Evolutionary conservation across 2,888 invertebrate genomes (phyloP).

Genomic region (Cheilosia scutellata): DNA sequence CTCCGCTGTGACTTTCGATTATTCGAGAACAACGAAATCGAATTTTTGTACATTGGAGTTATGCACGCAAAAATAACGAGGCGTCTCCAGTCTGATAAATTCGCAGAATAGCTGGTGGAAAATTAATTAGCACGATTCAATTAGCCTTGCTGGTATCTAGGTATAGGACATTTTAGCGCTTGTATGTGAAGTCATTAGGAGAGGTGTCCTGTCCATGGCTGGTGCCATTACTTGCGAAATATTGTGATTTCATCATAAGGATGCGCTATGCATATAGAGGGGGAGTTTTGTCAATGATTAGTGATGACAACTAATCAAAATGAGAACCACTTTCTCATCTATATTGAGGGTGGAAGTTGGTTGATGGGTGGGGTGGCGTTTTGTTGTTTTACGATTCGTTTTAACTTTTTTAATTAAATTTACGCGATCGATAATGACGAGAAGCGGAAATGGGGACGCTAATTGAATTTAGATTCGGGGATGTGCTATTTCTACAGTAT

Average conservation of each 20-base stretch:
- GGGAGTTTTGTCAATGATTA: not conserved
- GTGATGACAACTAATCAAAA: too few relatives aligned
- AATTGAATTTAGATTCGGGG: too few relatives aligned
- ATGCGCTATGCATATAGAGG: not conserved
- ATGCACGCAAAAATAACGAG: not conserved
- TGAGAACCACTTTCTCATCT: too few relatives aligned
- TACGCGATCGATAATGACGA: too few relatives aligned
- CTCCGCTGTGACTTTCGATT: constrained; percentile 16
- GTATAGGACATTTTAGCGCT: not conserved
- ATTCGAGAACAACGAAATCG: constrained; percentile 28
- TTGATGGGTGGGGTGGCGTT: too few relatives aligned
- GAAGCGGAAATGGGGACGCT: too few relatives aligned
- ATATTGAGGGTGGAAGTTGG: too few relatives aligned
- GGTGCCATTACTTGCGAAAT: not conserved
- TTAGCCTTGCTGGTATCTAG: not conserved
- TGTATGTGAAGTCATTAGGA: constrained; percentile 32
- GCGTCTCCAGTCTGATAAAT: not conserved
- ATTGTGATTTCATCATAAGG: constrained; percentile 1
- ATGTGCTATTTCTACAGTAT: too few relatives aligned
- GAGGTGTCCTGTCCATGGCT: constrained; percentile 11
- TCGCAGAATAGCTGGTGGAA: not conserved
- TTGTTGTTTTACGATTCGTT: too few relatives aligned
- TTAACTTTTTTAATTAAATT: too few relatives aligned
- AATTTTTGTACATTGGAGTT: constrained; percentile 6
- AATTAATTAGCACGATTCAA: constrained; percentile 35